Evolutionary conservation across 92 coral and sea anemone genomes (phyloP), one percentile per base, ranked within the genome.

Genomic region (Porites evermanni): DNA sequence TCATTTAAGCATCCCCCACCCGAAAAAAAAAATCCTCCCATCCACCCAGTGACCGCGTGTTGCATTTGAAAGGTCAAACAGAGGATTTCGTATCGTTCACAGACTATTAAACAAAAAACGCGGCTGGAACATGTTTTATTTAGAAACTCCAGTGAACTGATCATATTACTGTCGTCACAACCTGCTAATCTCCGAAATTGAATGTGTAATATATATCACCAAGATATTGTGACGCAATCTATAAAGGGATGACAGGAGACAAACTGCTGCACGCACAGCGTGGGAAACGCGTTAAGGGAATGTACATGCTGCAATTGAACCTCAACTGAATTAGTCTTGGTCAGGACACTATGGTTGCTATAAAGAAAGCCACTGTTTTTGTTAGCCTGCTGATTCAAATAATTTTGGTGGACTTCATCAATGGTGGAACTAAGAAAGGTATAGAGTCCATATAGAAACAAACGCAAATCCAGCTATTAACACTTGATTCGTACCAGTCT

Each of bases 181-280:
- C 86, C 70, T 38, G 32, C 59, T 47, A 58, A 81, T 81, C 86
- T 32, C 3, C 44, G 86, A 81, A 70, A 70, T 81, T 44, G 53
- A 81, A 81, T 70, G 64, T 77, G 56, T 24, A 19, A n/a, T 13
- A 20, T 14, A 56, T 59, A 29, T 44, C 77, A 24, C 77, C 14
- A 18, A 53, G 69, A 70, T 9, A 21, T 18, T 53, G 77, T 81
- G 77, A 81, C 77, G 77, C 60, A 71, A 50, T 19, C 17, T 80
- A 59, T 47, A 81, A 71, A 74, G 61, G 24, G 17, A 63, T 58
- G 75, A 70, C 68, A 59, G 20, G 64, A 81, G 78, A 2, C 77
- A 67, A 56, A 32, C 44, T 50, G 47, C 47, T 38, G 32, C 70
- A 71, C 58, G 65, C 14, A 5, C 44, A 54, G 66, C 11, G 47